phyloP scores from a whole-genome alignment of 2,888 invertebrate species.

The Gonocerus acuteangulatus region DNA sequence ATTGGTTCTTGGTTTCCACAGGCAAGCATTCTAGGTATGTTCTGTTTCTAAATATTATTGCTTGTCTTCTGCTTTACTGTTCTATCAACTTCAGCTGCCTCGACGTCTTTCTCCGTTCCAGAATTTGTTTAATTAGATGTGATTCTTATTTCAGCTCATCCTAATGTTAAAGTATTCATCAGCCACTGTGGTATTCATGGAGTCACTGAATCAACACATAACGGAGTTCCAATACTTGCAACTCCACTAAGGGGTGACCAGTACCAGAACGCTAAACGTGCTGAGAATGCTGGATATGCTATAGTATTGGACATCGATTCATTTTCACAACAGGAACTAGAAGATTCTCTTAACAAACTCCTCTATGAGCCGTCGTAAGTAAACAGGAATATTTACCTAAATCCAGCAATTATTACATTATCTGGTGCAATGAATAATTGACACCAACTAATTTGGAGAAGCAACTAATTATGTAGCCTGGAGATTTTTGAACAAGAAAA shows the following conservation, averaged over 20 bases:
- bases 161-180: neutral
- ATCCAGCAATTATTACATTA: no score
- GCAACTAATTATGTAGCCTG: no score
- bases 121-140: neutral
- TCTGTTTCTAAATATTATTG: no score
- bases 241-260: neutral
- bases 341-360: neutral
- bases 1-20: slow-evolving; percentile 63
- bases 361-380: neutral
- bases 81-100: no score
- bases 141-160: neutral
- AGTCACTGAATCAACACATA: neutral
- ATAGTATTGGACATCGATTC: neutral
- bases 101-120: no score
- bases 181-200: neutral
- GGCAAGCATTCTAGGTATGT: slow-evolving; percentile 43
- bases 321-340: neutral
- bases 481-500: no score
- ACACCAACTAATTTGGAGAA: no score
- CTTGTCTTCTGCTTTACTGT: no score
- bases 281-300: neutral
- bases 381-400: no score
- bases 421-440: no score
- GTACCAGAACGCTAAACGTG: neutral
- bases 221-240: neutral